Evolutionary conservation across 2,797 vertebrate species (phyloP).

Genomic region (Phataginus tetradactyla): DNA sequence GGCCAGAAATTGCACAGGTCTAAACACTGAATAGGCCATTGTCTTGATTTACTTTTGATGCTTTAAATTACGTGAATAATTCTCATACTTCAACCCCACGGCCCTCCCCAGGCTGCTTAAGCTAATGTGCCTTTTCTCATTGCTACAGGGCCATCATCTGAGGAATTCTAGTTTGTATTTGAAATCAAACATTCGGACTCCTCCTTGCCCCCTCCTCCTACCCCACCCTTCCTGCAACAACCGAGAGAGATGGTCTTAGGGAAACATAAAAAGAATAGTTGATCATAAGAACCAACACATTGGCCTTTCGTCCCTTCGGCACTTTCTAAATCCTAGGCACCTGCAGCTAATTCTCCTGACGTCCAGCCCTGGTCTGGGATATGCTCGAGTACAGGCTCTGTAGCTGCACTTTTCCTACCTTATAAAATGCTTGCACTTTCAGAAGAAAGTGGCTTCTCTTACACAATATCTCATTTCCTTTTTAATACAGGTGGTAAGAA

Average conservation of each 20-base stretch:
- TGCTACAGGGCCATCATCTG: slow-evolving; percentile 79
- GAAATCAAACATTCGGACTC: slow-evolving; percentile 86
- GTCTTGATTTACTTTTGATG: slow-evolving; percentile 83
- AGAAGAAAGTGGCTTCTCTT: neutral
- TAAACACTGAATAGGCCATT: slow-evolving; percentile 80
- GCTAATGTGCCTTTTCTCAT: slow-evolving; percentile 85
- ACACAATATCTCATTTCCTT: neutral
- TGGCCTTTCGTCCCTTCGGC: slow-evolving; percentile 93
- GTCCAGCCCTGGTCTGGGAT: slow-evolving; percentile 87
- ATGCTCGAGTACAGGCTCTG: slow-evolving; percentile 83
- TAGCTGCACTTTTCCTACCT: slow-evolving; percentile 79
- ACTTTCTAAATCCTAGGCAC: slow-evolving; percentile 92
- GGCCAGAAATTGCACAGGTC: slow-evolving; percentile 88
- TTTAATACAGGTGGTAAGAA: neutral
- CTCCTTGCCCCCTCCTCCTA: slow-evolving; percentile 63
- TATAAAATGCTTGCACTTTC: slow-evolving; percentile 73
- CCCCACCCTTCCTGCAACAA: slow-evolving; percentile 79
- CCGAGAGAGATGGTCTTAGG: slow-evolving; percentile 84
- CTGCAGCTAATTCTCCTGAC: slow-evolving; percentile 93
- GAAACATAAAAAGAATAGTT: slow-evolving; percentile 92
- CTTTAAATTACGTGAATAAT: slow-evolving; percentile 84
- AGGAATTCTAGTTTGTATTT: slow-evolving; percentile 84
- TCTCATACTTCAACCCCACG: neutral
- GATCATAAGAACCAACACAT: slow-evolving; percentile 92
- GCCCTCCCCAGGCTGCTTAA: slow-evolving; percentile 73